Percentiles rank a stretch among this genome's conserved stretches.
These are phyloP conservation scores for Melipona beecheii DNA, from an alignment of 2,888 invertebrate genomes.

Conservation along the genomic window DNA sequence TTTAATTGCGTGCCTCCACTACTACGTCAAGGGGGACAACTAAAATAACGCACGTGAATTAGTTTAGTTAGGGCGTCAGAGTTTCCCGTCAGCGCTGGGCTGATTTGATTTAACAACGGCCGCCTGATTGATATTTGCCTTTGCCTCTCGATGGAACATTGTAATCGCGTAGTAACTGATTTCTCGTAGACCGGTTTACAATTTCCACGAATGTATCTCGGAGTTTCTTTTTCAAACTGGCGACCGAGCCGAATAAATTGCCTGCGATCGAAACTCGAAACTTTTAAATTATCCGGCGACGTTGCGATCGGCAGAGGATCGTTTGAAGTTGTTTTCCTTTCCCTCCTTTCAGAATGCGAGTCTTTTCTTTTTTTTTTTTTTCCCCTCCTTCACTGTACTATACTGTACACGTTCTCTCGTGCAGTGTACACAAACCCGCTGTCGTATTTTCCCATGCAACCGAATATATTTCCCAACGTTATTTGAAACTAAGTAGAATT, in stretches of 20 bases:
- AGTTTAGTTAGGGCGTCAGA: constrained; percentile 7
- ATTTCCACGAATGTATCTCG: no score
- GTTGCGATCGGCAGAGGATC: no score
- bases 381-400: neutral
- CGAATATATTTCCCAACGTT: constrained; percentile 37
- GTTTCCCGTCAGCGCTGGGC: neutral
- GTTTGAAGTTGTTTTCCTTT: no score
- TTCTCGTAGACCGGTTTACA: no score
- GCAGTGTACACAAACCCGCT: neutral
- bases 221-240: no score
- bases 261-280: no score
- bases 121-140: constrained; percentile 6
- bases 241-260: no score
- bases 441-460: constrained; percentile 21
- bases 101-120: neutral
- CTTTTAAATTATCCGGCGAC: no score
- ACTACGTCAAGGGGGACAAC: neutral
- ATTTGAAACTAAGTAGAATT: constrained; percentile 18
- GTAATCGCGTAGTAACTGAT: no score
- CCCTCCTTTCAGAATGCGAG: neutral
- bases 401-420: neutral
- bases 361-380: no score
- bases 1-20: constrained; percentile 30
- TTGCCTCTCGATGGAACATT: no score
- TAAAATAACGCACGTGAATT: constrained; percentile 12